phyloP scores from a whole-genome alignment of 2,888 invertebrate genomes.

The Macrophya alboannulata region DNA sequence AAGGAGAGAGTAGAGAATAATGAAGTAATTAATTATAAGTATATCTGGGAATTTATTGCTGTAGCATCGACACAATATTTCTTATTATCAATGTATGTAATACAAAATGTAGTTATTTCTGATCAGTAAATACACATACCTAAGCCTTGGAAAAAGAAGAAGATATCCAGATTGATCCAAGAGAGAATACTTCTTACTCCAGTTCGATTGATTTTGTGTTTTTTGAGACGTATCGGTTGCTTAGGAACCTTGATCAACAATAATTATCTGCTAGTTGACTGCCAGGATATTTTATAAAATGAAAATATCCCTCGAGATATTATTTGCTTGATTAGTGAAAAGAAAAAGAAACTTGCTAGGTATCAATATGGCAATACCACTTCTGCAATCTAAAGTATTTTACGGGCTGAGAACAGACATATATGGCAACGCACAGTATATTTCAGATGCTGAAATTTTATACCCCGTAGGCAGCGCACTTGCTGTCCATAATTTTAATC shows the following conservation, averaged over 20 bases:
- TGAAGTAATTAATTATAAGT: too few species aligned
- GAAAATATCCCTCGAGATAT: neutral
- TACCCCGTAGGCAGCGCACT: conserved; percentile 91
- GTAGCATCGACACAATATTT: too few species aligned
- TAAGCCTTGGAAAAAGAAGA: too few species aligned
- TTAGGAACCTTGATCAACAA: conserved; percentile 31
- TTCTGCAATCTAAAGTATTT: conserved; percentile 84
- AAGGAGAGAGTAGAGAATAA: too few species aligned
- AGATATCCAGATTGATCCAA: too few species aligned
- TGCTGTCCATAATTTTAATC: conserved; percentile 87
- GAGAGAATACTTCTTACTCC: neutral
- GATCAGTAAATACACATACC: too few species aligned
- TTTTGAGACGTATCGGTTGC: conserved; percentile 24
- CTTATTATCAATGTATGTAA: too few species aligned
- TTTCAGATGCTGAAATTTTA: conserved; percentile 88
- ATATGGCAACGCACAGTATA: conserved; percentile 87
- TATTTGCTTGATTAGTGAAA: neutral
- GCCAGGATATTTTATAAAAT: neutral
- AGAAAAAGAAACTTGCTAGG: neutral
- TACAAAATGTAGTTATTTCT: too few species aligned
- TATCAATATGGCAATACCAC: conserved; percentile 78
- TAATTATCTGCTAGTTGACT: neutral
- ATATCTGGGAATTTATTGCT: too few species aligned
- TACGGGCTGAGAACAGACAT: conserved; percentile 86
- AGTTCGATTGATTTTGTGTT: neutral